These are phyloP conservation scores for Physocephala rufipes DNA, from an alignment of 2,888 invertebrate genomes.

Conservation along the genomic window DNA sequence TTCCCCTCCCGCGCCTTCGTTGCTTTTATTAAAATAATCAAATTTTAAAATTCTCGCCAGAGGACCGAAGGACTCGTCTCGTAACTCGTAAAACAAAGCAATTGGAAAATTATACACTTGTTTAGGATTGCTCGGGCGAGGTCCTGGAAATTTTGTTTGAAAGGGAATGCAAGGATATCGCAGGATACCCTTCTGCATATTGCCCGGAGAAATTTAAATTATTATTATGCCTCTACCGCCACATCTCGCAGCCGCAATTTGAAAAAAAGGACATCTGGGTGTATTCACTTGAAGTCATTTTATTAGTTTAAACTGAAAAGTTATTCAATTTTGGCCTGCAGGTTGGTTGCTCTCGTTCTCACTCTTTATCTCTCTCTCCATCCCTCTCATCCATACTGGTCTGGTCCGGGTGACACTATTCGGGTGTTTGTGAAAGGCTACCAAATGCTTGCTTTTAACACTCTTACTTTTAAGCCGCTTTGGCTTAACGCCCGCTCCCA, in stretches of 20 bases:
- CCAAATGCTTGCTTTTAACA: constrained; percentile 60
- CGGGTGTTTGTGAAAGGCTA: constrained; percentile 51
- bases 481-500: constrained; percentile 16
- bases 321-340: constrained; percentile 46
- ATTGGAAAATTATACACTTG: constrained; percentile 65
- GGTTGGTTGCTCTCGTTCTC: not conserved
- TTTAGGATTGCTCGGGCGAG: constrained; percentile 53
- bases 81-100: constrained; percentile 54
- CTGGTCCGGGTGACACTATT: constrained; percentile 8
- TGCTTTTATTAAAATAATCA: constrained; percentile 63
- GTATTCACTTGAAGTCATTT: constrained; percentile 31
- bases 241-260: constrained; percentile 28
- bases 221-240: constrained; percentile 35
- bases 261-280: constrained; percentile 36
- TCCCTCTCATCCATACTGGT: not conserved
- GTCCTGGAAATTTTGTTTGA: no score
- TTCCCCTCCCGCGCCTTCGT: not conserved
- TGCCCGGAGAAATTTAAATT: constrained; percentile 29
- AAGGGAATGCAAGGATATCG: constrained; percentile 25
- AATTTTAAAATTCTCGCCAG: constrained; percentile 56
- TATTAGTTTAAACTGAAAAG: constrained; percentile 43
- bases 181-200: constrained; percentile 23
- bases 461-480: constrained; percentile 57
- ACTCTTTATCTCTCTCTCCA: not conserved
- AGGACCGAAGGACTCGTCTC: not conserved